A percentile compares a stretch with the other conserved stretches of the same genome.
phyloP scores from a whole-genome alignment of 1,140 invertebrate genomes.

The Lepidurus couesii region DNA sequence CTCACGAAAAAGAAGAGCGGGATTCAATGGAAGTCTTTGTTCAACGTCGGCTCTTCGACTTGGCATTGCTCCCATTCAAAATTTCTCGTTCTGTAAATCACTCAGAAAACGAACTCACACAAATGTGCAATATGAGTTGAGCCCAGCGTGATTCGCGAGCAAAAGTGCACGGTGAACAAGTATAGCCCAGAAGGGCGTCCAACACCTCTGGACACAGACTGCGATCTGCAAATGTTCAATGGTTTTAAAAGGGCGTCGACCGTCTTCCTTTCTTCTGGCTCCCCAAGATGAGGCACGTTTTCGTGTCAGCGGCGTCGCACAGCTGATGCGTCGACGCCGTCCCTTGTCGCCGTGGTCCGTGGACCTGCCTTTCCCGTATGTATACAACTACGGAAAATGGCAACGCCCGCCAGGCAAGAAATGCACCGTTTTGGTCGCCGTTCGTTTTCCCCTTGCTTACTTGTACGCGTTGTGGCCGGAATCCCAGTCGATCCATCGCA shows the following conservation, averaged over 20 bases:
- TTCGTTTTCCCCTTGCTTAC: background rate
- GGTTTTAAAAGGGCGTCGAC: conserved; percentile 21
- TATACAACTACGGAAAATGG: background rate
- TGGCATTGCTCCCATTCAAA: background rate
- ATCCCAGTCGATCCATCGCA: background rate
- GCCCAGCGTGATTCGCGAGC: too few relatives aligned
- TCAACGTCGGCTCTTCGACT: background rate
- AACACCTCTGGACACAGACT: background rate
- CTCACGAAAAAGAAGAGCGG: background rate
- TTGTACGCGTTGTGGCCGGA: background rate
- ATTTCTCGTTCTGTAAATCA: background rate
- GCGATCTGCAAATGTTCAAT: background rate
- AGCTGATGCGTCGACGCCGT: background rate
- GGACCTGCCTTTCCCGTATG: background rate
- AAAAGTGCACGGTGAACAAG: background rate
- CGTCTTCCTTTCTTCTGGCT: conserved; percentile 1
- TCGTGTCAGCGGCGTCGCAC: background rate
- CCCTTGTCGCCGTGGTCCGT: background rate
- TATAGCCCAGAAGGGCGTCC: background rate
- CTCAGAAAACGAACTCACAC: background rate
- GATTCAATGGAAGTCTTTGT: background rate
- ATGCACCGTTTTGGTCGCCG: background rate
- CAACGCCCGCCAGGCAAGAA: background rate
- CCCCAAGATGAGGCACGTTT: background rate
- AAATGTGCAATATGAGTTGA: background rate